Evolutionary conservation across 2,113 vertebrate species (phyloP).

Genomic region (Oryzias celebensis): DNA sequence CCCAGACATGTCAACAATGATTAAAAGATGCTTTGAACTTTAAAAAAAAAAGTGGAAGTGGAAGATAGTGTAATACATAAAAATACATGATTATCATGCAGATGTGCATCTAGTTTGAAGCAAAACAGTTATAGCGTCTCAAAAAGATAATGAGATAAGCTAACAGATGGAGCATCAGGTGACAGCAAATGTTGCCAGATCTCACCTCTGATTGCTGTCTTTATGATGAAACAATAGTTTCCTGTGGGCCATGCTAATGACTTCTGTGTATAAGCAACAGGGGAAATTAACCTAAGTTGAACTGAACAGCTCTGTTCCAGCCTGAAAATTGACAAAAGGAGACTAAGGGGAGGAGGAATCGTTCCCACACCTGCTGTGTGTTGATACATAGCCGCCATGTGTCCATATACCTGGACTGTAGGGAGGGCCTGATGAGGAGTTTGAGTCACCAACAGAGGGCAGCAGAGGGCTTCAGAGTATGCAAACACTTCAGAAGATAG

Average conservation of each 20-base stretch:
- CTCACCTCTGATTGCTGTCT: conserved; percentile 69
- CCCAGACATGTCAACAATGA: too few species aligned
- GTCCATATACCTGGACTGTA: conserved; percentile 36
- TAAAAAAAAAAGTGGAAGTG: too few species aligned
- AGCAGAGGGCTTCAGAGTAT: conserved; percentile 71
- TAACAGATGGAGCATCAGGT: conserved; percentile 65
- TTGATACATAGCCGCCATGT: conserved; percentile 67
- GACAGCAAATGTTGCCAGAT: conserved; percentile 62
- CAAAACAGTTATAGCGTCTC: neutral
- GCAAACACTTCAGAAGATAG: conserved; percentile 15
- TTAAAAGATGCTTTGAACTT: too few species aligned
- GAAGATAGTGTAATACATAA: too few species aligned
- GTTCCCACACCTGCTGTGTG: conserved; percentile 61
- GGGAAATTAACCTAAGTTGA: conserved; percentile 68
- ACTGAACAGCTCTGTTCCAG: conserved; percentile 46
- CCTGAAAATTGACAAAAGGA: conserved; percentile 51
- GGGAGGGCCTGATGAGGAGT: conserved; percentile 3
- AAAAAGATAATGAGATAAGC: conserved; percentile 1
- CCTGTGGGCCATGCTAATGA: conserved; percentile 64
- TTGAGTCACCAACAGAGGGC: conserved; percentile 68
- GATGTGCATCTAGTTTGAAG: conserved; percentile 10
- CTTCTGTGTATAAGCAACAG: conserved; percentile 61
- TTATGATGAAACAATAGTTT: conserved; percentile 71
- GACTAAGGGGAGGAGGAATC: conserved; percentile 40
- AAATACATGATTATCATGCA: neutral